Percentiles rank a stretch among this genome's conserved stretches.
These are phyloP conservation scores for Aproaerema taeniolella DNA, from an alignment of 2,888 invertebrate genomes.

Conservation along the genomic window DNA sequence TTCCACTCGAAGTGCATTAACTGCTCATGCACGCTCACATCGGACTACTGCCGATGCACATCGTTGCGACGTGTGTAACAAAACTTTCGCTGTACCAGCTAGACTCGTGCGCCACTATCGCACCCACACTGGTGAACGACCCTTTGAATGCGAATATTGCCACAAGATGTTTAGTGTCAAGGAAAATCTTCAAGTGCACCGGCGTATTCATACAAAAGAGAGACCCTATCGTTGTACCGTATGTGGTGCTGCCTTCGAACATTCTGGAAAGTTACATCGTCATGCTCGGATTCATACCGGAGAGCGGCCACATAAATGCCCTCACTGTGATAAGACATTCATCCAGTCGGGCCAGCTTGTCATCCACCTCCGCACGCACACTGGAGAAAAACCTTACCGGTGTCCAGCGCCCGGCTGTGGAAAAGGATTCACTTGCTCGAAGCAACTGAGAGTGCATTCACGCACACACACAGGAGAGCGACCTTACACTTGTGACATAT, in stretches of 20 bases:
- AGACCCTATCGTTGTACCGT: slow-evolving; percentile 93
- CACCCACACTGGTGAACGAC: slow-evolving; percentile 94
- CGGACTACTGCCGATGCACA: slow-evolving; percentile 82
- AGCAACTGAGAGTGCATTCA: slow-evolving; percentile 93
- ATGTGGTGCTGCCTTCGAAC: slow-evolving; percentile 92
- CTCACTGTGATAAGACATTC: slow-evolving; percentile 92
- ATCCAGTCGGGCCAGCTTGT: slow-evolving; percentile 94
- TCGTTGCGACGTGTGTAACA: slow-evolving; percentile 92
- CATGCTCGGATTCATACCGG: slow-evolving; percentile 95
- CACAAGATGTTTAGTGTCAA: slow-evolving; percentile 95
- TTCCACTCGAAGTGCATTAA: slow-evolving; percentile 85
- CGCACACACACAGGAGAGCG: slow-evolving; percentile 94
- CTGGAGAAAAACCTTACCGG: slow-evolving; percentile 90
- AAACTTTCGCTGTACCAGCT: slow-evolving; percentile 94
- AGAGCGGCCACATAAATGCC: slow-evolving; percentile 92
- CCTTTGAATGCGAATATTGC: slow-evolving; percentile 94
- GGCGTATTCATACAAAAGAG: slow-evolving; percentile 94
- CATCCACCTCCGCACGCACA: slow-evolving; percentile 93
- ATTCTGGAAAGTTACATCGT: slow-evolving; percentile 92
- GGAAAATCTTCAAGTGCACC: slow-evolving; percentile 93
- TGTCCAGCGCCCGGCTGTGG: slow-evolving; percentile 89
- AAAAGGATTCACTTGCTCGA: slow-evolving; percentile 94
- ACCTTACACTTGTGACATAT: slow-evolving; percentile 94
- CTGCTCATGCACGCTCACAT: slow-evolving; percentile 80
- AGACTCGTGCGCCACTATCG: slow-evolving; percentile 90